Conservation (phyloP, 2,888 invertebrate genomes). For the Aleiodes testaceus region DNA sequence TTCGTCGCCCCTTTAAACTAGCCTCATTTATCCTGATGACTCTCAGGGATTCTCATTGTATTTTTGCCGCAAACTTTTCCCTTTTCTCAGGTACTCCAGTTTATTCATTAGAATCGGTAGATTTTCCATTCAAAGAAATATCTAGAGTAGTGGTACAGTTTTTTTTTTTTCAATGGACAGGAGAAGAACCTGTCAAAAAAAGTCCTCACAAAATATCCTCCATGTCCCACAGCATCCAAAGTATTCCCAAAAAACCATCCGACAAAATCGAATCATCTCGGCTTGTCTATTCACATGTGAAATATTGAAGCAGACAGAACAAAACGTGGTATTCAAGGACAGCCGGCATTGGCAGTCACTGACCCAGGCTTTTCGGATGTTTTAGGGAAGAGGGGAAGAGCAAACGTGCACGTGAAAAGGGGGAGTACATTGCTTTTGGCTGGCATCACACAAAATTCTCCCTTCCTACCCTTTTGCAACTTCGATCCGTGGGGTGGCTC, state of each 20-base stretch:
- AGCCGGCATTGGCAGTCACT: conserved; percentile 49
- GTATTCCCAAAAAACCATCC: no score
- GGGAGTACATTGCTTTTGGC: conserved; percentile 24
- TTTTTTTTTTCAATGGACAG: no score
- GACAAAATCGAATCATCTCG: no score
- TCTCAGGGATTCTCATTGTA: conserved; percentile 43
- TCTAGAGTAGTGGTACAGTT: no score
- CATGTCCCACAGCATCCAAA: no score
- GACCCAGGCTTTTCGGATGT: conserved; percentile 42
- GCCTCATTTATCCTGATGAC: conserved; percentile 48
- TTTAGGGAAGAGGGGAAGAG: conserved; percentile 36
- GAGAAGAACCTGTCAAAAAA: no score
- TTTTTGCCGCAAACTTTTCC: no score
- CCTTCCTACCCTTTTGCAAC: conserved; percentile 37
- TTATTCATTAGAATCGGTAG: no score
- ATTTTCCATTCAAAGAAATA: no score
- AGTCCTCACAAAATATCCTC: no score
- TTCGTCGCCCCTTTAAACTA: conserved; percentile 68
- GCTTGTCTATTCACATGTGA: neutral
- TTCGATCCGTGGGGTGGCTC: conserved; percentile 50
- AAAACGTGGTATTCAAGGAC: conserved; percentile 6
- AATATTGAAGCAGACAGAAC: neutral
- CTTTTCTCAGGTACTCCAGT: no score
- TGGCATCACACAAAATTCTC: conserved; percentile 37
- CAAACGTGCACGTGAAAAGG: conserved; percentile 31